Evolutionary conservation across 64 coral and sea anemone genomes (phyloP).

Genomic region (Pocillopora damicornis): DNA sequence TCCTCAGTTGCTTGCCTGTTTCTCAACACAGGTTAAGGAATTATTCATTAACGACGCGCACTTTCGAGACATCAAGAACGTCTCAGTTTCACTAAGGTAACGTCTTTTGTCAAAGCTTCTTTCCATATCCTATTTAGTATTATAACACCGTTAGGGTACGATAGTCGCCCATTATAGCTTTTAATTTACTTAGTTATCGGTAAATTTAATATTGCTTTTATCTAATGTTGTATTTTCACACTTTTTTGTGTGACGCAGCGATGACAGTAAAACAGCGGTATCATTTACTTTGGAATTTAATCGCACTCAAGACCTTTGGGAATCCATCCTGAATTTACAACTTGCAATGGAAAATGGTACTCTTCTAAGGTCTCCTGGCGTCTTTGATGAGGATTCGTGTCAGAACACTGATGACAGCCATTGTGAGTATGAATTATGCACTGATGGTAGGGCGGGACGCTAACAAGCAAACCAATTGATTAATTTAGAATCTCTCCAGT

Average conservation of each 20-base stretch:
- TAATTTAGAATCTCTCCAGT: too few relatives aligned
- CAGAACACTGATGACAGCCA: neutral
- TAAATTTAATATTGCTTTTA: neutral
- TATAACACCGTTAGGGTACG: neutral
- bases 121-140: neutral
- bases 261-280: neutral
- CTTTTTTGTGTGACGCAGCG: neutral
- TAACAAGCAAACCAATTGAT: neutral
- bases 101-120: too few relatives aligned
- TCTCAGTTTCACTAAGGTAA: neutral
- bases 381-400: neutral
- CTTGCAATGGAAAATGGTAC: slow-evolving; percentile 3
- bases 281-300: slow-evolving; percentile 8
- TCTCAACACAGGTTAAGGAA: neutral
- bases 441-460: neutral
- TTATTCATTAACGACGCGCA: neutral
- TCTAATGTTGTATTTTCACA: neutral
- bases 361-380: neutral
- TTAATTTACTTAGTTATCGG: neutral
- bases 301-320: neutral
- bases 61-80: neutral
- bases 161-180: too few relatives aligned
- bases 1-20: neutral
- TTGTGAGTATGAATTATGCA: neutral
- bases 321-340: neutral